Conservation (phyloP, 2,113 vertebrate genomes). For the Thinocorus orbignyianus region DNA sequence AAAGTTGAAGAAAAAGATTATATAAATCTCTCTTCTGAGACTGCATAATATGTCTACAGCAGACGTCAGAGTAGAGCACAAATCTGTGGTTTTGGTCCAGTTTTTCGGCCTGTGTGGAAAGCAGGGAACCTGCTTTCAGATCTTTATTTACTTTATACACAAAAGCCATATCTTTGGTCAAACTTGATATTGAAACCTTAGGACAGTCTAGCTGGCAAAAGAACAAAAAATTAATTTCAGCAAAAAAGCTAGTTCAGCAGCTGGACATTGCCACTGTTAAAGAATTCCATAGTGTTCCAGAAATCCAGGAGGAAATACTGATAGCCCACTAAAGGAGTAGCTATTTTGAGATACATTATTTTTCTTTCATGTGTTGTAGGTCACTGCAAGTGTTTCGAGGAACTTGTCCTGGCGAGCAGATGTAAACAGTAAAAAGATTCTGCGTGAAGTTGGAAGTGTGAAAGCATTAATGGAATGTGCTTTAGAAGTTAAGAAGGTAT, state of each 20-base stretch:
- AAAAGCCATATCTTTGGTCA: not conserved
- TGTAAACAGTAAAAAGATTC: slow-evolving; percentile 92
- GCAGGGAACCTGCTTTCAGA: not conserved
- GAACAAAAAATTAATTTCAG: not conserved
- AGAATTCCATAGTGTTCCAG: not conserved
- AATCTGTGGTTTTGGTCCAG: not conserved
- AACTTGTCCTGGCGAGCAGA: slow-evolving; percentile 95
- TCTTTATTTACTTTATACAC: not conserved
- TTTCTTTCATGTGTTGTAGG: slow-evolving; percentile 69
- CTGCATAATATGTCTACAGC: not conserved
- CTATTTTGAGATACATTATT: slow-evolving; percentile 11
- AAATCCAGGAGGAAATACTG: not conserved
- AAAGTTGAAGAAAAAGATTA: not conserved
- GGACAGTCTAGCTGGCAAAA: not conserved
- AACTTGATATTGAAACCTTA: not conserved
- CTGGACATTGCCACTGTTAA: not conserved
- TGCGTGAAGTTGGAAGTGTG: slow-evolving; percentile 93
- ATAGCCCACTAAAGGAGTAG: not conserved
- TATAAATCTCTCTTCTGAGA: not conserved
- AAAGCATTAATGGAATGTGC: slow-evolving; percentile 91
- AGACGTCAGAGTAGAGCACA: not conserved
- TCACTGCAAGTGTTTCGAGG: slow-evolving; percentile 91
- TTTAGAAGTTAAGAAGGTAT: slow-evolving; percentile 92
- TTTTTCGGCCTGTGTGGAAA: not conserved
- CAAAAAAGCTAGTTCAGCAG: not conserved